A percentile compares a stretch with the other conserved stretches of the same genome.
phyloP scores from a whole-genome alignment of 2,113 vertebrate genomes.

The Aythya baeri region DNA sequence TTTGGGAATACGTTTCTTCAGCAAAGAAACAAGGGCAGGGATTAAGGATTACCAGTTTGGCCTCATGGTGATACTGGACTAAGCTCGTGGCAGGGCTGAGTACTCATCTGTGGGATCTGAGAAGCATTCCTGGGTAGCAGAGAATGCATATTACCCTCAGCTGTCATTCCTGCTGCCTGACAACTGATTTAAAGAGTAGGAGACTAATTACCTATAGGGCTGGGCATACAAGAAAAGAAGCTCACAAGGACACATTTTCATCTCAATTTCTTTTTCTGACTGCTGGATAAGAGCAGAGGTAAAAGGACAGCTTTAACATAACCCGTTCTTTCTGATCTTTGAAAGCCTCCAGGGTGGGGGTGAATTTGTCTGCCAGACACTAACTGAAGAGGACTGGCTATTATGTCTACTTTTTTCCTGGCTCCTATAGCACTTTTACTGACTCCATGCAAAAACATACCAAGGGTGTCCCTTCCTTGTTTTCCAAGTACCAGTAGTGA shows the following conservation, averaged over 20 bases:
- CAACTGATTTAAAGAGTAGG: background rate
- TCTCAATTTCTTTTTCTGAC: background rate
- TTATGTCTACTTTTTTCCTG: background rate
- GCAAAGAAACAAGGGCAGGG: background rate
- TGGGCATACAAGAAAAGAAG: background rate
- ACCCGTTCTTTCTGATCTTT: background rate
- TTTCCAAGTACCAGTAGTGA: background rate
- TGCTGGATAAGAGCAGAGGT: background rate
- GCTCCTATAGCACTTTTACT: background rate
- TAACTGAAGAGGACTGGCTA: background rate
- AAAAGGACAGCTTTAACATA: background rate
- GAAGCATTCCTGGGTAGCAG: background rate
- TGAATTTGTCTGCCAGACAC: background rate
- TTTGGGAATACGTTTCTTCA: background rate
- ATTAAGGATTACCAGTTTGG: background rate
- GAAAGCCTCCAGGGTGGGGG: background rate
- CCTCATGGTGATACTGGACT: background rate
- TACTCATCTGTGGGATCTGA: background rate
- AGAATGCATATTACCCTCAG: background rate
- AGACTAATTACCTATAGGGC: constrained; percentile 9
- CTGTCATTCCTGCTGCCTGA: background rate
- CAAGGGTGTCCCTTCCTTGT: background rate
- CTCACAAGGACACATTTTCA: background rate
- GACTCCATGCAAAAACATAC: background rate
- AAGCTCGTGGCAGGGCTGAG: background rate